Percentiles rank a stretch among this genome's conserved stretches.
Evolutionary conservation across 2,797 vertebrate genomes (phyloP).

Genomic region (Aratinga solstitialis): DNA sequence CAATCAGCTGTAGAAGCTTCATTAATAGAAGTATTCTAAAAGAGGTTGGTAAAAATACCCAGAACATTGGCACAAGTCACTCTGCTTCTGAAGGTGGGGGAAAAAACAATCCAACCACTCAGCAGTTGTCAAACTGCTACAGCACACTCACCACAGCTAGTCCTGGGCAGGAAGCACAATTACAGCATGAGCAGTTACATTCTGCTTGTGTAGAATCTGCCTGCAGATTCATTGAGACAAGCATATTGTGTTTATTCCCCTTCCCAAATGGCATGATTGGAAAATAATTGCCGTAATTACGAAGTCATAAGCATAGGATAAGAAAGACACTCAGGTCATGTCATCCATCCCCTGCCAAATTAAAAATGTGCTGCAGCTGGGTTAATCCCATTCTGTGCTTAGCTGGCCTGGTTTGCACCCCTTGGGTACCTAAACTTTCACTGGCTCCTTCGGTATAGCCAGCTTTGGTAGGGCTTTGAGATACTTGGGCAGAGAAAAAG

Average conservation of each 20-base stretch:
- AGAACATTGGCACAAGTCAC: background rate
- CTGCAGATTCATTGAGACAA: background rate
- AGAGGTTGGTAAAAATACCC: background rate
- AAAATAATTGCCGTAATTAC: conserved; percentile 61
- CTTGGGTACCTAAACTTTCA: background rate
- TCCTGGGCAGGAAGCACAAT: background rate
- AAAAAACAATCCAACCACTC: background rate
- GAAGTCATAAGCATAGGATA: conserved; percentile 12
- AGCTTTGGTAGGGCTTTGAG: background rate
- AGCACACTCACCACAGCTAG: background rate
- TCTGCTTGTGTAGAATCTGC: background rate
- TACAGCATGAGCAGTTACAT: background rate
- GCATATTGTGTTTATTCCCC: conserved; percentile 20
- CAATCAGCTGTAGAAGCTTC: background rate
- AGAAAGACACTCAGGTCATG: conserved; percentile 12
- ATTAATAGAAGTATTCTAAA: background rate
- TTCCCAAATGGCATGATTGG: conserved; percentile 1
- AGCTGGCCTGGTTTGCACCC: background rate
- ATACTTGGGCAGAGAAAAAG: background rate
- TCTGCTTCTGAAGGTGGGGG: background rate
- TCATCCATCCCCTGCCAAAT: conserved; percentile 46
- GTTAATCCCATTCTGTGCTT: background rate
- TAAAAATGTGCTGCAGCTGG: background rate
- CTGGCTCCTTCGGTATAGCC: background rate
- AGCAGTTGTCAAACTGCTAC: background rate